These are phyloP conservation scores for Cabera pusaria DNA, from an alignment of 2,888 invertebrate genomes.

Conservation along the genomic window DNA sequence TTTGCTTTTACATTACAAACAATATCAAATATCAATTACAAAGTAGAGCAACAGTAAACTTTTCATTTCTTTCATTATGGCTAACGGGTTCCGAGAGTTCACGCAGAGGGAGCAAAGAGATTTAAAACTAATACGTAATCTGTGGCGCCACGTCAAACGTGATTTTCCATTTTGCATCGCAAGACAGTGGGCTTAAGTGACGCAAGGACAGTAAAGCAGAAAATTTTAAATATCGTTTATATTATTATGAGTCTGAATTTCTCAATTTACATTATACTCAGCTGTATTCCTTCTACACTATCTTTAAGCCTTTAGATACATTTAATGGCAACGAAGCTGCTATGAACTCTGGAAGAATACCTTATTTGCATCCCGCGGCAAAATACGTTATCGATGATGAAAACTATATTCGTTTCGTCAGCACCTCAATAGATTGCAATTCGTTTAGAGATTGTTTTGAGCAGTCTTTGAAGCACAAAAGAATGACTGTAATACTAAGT, in stretches of 20 bases:
- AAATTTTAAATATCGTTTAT: conserved; percentile 53
- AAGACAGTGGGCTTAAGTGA: no score
- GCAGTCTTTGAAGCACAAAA: conserved; percentile 43
- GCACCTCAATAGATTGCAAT: conserved; percentile 47
- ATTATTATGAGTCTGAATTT: conserved; percentile 55
- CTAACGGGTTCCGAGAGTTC: no score
- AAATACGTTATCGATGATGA: conserved; percentile 54
- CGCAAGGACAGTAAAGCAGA: conserved; percentile 55
- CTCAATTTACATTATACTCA: conserved; percentile 56
- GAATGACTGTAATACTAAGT: conserved; percentile 51
- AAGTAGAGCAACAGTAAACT: no score
- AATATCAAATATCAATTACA: no score
- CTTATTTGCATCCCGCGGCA: conserved; percentile 40
- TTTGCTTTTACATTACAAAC: no score
- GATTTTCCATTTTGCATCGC: no score
- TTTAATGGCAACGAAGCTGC: conserved; percentile 52
- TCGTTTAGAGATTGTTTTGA: conserved; percentile 47
- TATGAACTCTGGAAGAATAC: conserved; percentile 46
- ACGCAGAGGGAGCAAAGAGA: no score
- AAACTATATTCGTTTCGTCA: conserved; percentile 45
- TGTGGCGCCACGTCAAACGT: no score
- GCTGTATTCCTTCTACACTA: conserved; percentile 61
- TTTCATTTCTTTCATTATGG: no score
- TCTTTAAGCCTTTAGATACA: conserved; percentile 50
- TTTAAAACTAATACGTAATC: no score